Conservation (phyloP, 2,797 vertebrate genomes). For the Euphonia xanthogaster region DNA sequence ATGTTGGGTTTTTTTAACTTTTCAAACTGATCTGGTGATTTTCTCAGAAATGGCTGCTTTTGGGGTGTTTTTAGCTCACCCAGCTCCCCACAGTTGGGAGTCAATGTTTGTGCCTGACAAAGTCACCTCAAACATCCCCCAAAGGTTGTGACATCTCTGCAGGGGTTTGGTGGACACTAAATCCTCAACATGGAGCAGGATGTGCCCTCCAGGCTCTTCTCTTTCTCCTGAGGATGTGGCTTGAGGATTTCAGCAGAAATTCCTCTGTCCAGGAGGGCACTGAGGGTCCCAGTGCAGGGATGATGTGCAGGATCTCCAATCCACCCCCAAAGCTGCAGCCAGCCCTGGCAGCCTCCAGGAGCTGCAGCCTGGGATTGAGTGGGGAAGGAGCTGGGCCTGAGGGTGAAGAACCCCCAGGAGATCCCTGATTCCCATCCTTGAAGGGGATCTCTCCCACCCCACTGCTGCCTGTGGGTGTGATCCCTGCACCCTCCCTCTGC, state of each 20-base stretch:
- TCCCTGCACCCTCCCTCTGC: background rate
- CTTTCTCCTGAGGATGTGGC: background rate
- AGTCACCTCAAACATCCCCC: background rate
- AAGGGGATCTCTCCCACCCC: background rate
- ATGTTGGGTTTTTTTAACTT: background rate
- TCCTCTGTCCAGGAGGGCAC: background rate
- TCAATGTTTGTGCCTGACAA: background rate
- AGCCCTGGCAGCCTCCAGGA: background rate
- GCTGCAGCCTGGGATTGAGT: background rate
- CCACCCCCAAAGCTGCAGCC: background rate
- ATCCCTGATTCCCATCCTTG: background rate
- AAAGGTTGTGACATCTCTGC: background rate
- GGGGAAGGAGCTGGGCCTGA: background rate
- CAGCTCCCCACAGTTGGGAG: fast-evolving
- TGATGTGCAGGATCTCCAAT: background rate
- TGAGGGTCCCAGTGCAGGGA: fast-evolving
- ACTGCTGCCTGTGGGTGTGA: fast-evolving
- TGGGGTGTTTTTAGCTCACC: background rate
- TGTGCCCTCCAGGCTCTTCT: no score
- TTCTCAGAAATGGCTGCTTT: background rate
- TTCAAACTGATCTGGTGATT: background rate
- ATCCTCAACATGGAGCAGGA: background rate
- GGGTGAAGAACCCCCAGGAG: background rate
- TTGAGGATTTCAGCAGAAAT: background rate
- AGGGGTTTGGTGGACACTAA: background rate